These are phyloP conservation scores for Trididemnum clinides DNA, from an alignment of 23 tunicate species.

Conservation along the genomic window DNA sequence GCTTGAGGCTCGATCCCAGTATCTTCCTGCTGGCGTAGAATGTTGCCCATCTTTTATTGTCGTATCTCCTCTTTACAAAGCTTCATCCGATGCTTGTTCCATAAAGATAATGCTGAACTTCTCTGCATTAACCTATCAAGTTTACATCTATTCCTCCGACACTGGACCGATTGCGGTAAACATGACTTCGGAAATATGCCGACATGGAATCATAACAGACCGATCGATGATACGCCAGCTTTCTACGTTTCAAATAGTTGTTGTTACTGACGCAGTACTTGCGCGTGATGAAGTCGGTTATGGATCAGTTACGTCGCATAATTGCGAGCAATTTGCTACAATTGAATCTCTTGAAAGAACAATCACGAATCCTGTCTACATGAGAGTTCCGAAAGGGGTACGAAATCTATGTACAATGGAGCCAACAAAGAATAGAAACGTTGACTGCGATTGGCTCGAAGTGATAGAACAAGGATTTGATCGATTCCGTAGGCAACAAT, in stretches of 20 bases:
- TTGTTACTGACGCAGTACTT: neutral
- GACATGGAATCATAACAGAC: neutral
- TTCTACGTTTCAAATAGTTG: neutral
- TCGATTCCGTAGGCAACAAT: neutral
- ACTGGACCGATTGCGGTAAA: neutral
- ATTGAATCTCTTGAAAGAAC: neutral
- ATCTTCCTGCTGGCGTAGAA: too few relatives aligned
- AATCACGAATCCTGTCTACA: slow-evolving; percentile 1
- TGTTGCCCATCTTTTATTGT: too few relatives aligned
- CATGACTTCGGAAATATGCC: slow-evolving; percentile 1
- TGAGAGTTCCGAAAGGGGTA: neutral
- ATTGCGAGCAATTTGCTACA: neutral
- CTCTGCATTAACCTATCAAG: neutral
- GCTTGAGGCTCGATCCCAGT: too few relatives aligned
- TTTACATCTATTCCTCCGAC: neutral
- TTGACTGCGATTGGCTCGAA: slow-evolving; percentile 42
- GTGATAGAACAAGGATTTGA: neutral
- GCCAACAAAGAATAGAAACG: neutral
- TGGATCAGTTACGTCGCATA: slow-evolving; percentile 51
- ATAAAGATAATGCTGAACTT: neutral
- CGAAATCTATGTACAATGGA: slow-evolving; percentile 30
- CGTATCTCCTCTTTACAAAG: neutral
- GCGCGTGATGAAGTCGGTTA: neutral
- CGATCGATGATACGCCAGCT: neutral
- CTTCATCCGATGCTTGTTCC: neutral